Evolutionary conservation across 2,113 vertebrate species (phyloP), one percentile per base, ranked within the genome.

Genomic region (Phainopepla nitens): DNA sequence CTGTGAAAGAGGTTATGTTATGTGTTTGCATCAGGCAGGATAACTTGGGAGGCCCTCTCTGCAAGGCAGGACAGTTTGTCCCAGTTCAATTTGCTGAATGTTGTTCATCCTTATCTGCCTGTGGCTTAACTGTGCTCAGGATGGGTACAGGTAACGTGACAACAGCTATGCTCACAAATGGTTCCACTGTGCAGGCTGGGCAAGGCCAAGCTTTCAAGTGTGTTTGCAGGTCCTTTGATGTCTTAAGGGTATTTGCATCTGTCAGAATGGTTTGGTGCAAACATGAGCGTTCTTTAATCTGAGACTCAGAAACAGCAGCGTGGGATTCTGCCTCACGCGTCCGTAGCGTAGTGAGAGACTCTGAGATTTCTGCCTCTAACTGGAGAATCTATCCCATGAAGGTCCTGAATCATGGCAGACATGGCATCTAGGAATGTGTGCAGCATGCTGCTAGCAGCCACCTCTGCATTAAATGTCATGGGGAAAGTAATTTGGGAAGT

Each of bases 191-290:
- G 70, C 57, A 82, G 65, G 22, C 79, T 83, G 50, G 79, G 72
- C 64, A 94, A 95, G 72, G 80, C 88, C 76, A 61, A 68, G 41
- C 65, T 96, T 96, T 94, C 86, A 87, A 79, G 57, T 82, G 54
- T 42, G 72, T 65, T 94, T 96, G 82, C 86, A 81, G 25, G 60
- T 45, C 57, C 69, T 94, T 92, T 94, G 90, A 95, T 96, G 77
- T 96, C 94, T 90, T 90, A 89, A 88, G 82, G 64, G 51, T 71
- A 90, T 96, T 95, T 94, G 80, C 89, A 94, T 95, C 72, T 96
- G 94, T 96, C 86, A 93, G 57, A 71, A 89, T 71, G 68, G 64
- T 95, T 93, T 87, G 88, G 36, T 90, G 86, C 69, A 87, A 92
- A 75, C 65, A 81, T 93, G 89, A 81, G 42, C 25, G 28, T 94